Evolutionary conservation across 2,797 vertebrate species (phyloP), one percentile per base, ranked within the genome.

Genomic region (Dendrocincla fuliginosa): DNA sequence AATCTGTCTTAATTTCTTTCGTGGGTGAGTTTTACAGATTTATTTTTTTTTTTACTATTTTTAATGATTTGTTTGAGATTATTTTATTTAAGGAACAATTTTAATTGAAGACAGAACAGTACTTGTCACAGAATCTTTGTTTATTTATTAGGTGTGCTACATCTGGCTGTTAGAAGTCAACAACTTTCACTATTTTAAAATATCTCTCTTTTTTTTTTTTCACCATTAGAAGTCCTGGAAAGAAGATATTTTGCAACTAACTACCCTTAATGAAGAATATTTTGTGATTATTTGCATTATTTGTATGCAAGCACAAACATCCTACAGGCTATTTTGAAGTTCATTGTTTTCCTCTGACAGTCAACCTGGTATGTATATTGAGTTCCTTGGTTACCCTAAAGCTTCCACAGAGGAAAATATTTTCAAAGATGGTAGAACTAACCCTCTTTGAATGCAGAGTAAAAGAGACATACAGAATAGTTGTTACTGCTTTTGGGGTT

Each of bases 401-500:
- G 13, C n/a, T 79, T 11, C 10, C 13, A 13, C 22, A 74, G 59
- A 83, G 6, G 10, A 50, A 56, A 10, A 16, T 13, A 32, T 53
- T 63, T 63, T 63, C 25, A 41, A 64, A 44, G 14, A 22, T 4
- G 30, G 11, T 14, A 47, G 22, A 39, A 68, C 77, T 10, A 78
- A 32, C 4, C 3, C 0, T 33, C 50, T 84, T 32, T 47, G 18
- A 65, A 64, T 2, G 1, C 19, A 33, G 13, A 78, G 16, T 8
- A 79, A 23, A 52, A 75, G 2, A 89, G 55, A 30, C 30, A n/a
- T 56, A 39, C 11, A 56, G 24, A 84, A 33, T 24, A 63, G 11
- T 13, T 78, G 16, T 33, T 67, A 39, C 5, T 42, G 10, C 11
- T 42, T 23, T 32, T 37, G 22, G 4, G 11, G 0, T 0, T 19